Conservation (phyloP, 1,140 invertebrate genomes). For the Hyphantria cunea region DNA sequence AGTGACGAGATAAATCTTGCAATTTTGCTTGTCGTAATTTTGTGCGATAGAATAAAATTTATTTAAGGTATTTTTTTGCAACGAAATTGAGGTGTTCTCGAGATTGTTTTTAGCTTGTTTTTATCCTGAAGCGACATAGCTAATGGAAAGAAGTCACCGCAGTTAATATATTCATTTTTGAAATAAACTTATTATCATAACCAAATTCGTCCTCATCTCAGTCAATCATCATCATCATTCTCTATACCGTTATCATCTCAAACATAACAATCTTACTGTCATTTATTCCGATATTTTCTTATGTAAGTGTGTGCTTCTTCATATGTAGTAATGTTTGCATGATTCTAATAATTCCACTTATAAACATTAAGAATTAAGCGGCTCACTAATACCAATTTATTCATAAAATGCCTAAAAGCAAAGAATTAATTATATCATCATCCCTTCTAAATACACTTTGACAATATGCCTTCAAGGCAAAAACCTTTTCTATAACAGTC, state of each 20-base stretch:
- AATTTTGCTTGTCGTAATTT: slow-evolving; percentile 48
- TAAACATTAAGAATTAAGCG: background rate
- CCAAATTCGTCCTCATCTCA: too few species aligned
- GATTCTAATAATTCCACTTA: background rate
- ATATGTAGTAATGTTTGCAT: too few species aligned
- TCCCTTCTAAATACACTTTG: slow-evolving; percentile 37
- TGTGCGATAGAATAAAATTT: slow-evolving; percentile 35
- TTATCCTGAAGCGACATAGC: too few species aligned
- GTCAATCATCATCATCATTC: too few species aligned
- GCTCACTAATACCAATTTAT: slow-evolving; percentile 18
- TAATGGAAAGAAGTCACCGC: too few species aligned
- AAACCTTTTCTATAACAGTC: background rate
- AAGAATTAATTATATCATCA: slow-evolving; percentile 20
- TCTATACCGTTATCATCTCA: too few species aligned
- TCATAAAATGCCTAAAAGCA: slow-evolving; percentile 20
- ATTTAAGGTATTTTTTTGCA: slow-evolving; percentile 3
- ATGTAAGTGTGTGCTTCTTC: too few species aligned
- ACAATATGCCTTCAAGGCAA: slow-evolving; percentile 14
- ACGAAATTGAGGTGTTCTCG: background rate
- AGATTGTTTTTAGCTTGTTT: too few species aligned
- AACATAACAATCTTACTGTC: too few species aligned
- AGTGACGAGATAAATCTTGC: slow-evolving; percentile 63
- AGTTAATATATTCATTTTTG: too few species aligned
- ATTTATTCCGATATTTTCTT: too few species aligned
- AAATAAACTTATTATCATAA: too few species aligned